Conservation (phyloP, 37 sponge, comb jelly and placozoan species). For the Hormiphora californensis region DNA sequence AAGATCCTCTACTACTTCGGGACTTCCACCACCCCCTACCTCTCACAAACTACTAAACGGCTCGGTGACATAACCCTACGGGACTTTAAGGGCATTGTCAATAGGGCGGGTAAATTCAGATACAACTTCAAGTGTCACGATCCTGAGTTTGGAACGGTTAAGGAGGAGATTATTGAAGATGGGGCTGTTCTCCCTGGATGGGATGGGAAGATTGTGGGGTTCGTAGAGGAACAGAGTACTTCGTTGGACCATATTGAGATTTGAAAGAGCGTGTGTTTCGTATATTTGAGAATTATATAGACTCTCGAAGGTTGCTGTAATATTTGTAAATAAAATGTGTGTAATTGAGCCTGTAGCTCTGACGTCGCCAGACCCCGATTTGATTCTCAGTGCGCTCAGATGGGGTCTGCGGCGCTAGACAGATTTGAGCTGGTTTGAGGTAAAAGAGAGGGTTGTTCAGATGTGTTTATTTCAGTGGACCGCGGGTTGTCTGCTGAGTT, state of each 20-base stretch:
- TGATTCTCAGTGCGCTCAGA: too few species aligned
- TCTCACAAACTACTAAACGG: background rate
- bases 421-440: too few species aligned
- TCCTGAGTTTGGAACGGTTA: background rate
- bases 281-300: background rate
- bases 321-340: too few species aligned
- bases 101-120: background rate
- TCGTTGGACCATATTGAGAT: constrained; percentile 8
- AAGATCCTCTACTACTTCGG: constrained; percentile 24
- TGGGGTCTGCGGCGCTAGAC: too few species aligned
- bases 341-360: too few species aligned
- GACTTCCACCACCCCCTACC: constrained; percentile 18
- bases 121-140: constrained; percentile 2
- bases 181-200: background rate
- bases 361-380: too few species aligned
- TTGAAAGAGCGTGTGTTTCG: too few species aligned
- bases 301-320: too few species aligned
- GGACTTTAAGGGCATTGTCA: constrained; percentile 8
- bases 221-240: constrained; percentile 7
- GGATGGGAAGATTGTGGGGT: constrained; percentile 1
- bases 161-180: background rate
- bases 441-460: too few species aligned
- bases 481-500: too few species aligned
- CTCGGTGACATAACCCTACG: background rate
- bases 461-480: too few species aligned